A percentile compares a stretch with the other conserved stretches of the same genome.
phyloP scores from a whole-genome alignment of 2,888 invertebrate genomes.

The Leucoma salicis region DNA sequence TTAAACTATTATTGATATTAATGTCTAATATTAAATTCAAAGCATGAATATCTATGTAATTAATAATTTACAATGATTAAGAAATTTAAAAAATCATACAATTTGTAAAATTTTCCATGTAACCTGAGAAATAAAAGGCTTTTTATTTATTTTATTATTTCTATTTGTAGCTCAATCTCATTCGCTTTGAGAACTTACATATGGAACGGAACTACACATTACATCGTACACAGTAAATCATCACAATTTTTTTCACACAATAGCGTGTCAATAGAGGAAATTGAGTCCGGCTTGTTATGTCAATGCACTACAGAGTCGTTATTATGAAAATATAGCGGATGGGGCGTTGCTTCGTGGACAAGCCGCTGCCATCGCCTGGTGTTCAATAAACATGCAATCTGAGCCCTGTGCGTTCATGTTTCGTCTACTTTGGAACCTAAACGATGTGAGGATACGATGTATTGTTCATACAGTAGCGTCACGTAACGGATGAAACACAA shows the following conservation, averaged over 20 bases:
- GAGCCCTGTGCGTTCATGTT: conserved; percentile 30
- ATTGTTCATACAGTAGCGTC: conserved; percentile 28
- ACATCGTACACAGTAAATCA: too few relatives aligned
- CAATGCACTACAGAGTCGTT: conserved; percentile 35
- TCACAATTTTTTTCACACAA: conserved; percentile 20
- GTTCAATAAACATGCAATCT: conserved; percentile 35
- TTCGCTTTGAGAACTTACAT: too few relatives aligned
- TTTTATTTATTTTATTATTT: too few relatives aligned
- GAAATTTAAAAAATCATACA: too few relatives aligned
- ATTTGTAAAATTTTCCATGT: too few relatives aligned
- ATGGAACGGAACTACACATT: too few relatives aligned
- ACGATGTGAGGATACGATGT: conserved; percentile 25
- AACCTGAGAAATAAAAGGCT: too few relatives aligned
- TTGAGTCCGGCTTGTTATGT: conserved; percentile 29
- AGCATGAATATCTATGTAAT: too few relatives aligned
- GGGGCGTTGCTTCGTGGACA: conserved; percentile 16
- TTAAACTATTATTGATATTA: too few relatives aligned
- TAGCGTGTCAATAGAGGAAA: conserved; percentile 25
- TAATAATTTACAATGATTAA: too few relatives aligned
- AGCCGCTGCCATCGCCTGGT: conserved; percentile 10
- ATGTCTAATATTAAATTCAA: too few relatives aligned
- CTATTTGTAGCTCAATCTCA: too few relatives aligned
- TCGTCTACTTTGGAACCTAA: conserved; percentile 17
- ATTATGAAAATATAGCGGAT: conserved; percentile 38
- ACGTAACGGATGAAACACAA: conserved; percentile 11